These are phyloP conservation scores for Xenentodon cancila DNA, from an alignment of 2,797 vertebrate species.

Conservation along the genomic window DNA sequence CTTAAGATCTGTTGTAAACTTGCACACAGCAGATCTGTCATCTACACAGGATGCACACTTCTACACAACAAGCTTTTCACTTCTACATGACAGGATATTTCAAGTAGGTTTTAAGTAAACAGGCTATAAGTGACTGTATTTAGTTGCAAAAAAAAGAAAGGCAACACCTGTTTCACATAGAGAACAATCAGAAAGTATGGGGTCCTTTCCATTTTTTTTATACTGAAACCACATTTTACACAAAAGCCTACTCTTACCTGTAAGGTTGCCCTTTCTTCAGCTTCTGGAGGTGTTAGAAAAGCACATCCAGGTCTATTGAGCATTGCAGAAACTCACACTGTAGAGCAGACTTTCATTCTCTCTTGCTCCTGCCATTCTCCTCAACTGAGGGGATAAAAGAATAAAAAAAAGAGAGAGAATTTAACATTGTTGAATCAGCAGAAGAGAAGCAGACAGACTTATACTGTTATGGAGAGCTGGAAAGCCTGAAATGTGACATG, in stretches of 20 bases:
- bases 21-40: constrained; percentile 44
- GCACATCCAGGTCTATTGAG: constrained; percentile 34
- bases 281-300: constrained; percentile 62
- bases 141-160: not conserved
- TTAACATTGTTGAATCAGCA: constrained; percentile 51
- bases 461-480: constrained; percentile 32
- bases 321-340: constrained; percentile 60
- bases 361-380: constrained; percentile 7
- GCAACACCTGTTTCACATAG: not conserved
- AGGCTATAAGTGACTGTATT: too few relatives aligned
- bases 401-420: not conserved
- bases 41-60: constrained; percentile 29
- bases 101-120: constrained; percentile 18
- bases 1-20: constrained; percentile 65
- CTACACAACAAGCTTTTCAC: too few relatives aligned
- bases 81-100: not conserved
- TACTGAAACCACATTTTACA: constrained; percentile 12
- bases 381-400: constrained; percentile 34
- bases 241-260: constrained; percentile 54
- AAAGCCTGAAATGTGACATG: constrained; percentile 67
- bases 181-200: not conserved
- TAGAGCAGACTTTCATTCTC: constrained; percentile 36
- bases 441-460: constrained; percentile 24
- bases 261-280: constrained; percentile 56
- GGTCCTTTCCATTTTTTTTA: not conserved